phyloP scores from a whole-genome alignment of 2,797 vertebrate genomes.

The Dryobates pubescens region DNA sequence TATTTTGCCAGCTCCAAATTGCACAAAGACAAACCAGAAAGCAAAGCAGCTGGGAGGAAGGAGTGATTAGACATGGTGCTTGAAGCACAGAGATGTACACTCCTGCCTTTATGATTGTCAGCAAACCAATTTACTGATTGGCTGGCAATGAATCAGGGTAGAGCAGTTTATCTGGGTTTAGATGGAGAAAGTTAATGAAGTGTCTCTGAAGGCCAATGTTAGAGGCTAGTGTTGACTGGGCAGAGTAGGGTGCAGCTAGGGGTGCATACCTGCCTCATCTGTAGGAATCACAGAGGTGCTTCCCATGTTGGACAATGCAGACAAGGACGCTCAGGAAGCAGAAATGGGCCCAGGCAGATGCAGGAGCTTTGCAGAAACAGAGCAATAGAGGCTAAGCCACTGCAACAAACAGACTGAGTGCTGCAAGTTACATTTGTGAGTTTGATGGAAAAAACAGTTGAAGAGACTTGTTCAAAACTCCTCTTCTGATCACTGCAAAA shows the following conservation, averaged over 20 bases:
- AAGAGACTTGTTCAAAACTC: background rate
- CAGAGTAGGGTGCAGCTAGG: background rate
- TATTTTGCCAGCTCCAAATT: background rate
- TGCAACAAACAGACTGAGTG: fast-evolving
- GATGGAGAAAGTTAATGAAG: background rate
- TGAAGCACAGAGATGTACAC: background rate
- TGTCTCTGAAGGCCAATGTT: background rate
- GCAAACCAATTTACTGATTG: background rate
- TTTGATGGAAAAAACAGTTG: background rate
- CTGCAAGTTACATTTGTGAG: background rate
- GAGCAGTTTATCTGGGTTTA: background rate
- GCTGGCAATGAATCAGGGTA: background rate
- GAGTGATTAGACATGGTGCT: background rate
- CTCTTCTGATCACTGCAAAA: background rate
- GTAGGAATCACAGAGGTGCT: background rate
- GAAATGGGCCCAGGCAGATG: background rate
- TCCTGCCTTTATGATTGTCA: background rate
- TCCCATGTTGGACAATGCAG: background rate
- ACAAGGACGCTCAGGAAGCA: fast-evolving
- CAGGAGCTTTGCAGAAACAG: fast-evolving
- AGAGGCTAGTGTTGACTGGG: background rate
- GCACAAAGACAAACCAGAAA: background rate
- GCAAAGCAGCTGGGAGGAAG: background rate
- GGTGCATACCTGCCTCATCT: background rate
- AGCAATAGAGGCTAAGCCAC: background rate